These are phyloP conservation scores for Acanthisitta chloris DNA, from an alignment of 2,113 vertebrate species.

Conservation along the genomic window DNA sequence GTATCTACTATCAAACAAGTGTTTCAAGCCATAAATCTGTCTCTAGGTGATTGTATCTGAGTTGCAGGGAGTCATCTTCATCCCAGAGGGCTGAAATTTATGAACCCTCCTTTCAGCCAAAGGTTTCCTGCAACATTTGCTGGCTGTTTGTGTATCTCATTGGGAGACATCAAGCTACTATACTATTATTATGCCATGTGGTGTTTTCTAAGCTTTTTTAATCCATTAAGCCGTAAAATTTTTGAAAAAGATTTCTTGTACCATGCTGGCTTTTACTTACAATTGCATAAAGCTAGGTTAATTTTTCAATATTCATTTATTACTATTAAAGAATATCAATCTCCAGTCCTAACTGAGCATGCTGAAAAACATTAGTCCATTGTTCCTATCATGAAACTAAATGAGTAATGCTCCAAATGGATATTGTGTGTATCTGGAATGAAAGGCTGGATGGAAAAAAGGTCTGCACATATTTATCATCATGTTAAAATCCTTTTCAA, in stretches of 20 bases:
- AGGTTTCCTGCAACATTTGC: background rate
- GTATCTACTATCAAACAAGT: conserved; percentile 3
- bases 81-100: background rate
- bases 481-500: background rate
- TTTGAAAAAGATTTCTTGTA: background rate
- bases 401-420: background rate
- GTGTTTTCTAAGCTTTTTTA: background rate
- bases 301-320: background rate
- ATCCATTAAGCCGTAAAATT: background rate
- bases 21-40: conserved; percentile 9
- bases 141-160: background rate
- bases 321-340: background rate
- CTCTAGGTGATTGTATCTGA: background rate
- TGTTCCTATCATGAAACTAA: background rate
- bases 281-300: background rate
- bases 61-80: conserved; percentile 13
- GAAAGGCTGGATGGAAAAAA: background rate
- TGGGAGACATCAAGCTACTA: background rate
- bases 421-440: background rate
- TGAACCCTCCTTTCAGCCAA: background rate
- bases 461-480: background rate
- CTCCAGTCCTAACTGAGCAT: background rate
- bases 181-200: background rate
- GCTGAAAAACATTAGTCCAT: background rate
- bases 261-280: background rate